phyloP scores from a whole-genome alignment of 2,113 vertebrate species.

The Trichechus manatus region DNA sequence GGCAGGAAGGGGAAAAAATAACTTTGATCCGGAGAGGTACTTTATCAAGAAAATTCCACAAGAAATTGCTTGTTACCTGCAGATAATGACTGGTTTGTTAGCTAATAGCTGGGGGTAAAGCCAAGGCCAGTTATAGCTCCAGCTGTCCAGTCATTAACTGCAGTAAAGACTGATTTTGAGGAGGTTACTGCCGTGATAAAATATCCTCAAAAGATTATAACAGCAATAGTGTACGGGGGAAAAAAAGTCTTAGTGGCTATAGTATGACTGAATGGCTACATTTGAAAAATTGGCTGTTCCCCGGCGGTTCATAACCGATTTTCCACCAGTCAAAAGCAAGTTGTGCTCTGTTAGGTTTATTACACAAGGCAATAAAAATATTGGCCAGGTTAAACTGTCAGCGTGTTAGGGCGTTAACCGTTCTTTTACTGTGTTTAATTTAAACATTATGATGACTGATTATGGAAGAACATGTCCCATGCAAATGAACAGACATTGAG shows the following conservation, averaged over 20 bases:
- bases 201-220: slow-evolving; percentile 93
- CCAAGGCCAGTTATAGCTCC: slow-evolving; percentile 91
- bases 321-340: slow-evolving; percentile 93
- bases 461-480: slow-evolving; percentile 87
- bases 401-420: slow-evolving; percentile 90
- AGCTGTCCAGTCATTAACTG: slow-evolving; percentile 93
- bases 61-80: slow-evolving; percentile 91
- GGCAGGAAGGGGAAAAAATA: slow-evolving; percentile 13
- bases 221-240: slow-evolving; percentile 89
- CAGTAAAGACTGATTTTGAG: slow-evolving; percentile 92
- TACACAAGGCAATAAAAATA: slow-evolving; percentile 93
- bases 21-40: slow-evolving; percentile 83
- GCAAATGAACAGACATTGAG: slow-evolving; percentile 85
- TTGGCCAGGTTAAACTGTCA: slow-evolving; percentile 93
- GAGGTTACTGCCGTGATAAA: slow-evolving; percentile 92
- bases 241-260: slow-evolving; percentile 89
- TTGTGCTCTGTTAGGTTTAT: slow-evolving; percentile 94
- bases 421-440: slow-evolving; percentile 92
- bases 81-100: slow-evolving; percentile 91
- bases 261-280: slow-evolving; percentile 91
- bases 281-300: slow-evolving; percentile 93
- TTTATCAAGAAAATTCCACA: slow-evolving; percentile 88
- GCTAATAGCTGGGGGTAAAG: slow-evolving; percentile 90
- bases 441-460: slow-evolving; percentile 90
- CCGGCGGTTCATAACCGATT: slow-evolving; percentile 92